phyloP scores from a whole-genome alignment of 2,797 vertebrate genomes.

The Graptemys geographica region DNA sequence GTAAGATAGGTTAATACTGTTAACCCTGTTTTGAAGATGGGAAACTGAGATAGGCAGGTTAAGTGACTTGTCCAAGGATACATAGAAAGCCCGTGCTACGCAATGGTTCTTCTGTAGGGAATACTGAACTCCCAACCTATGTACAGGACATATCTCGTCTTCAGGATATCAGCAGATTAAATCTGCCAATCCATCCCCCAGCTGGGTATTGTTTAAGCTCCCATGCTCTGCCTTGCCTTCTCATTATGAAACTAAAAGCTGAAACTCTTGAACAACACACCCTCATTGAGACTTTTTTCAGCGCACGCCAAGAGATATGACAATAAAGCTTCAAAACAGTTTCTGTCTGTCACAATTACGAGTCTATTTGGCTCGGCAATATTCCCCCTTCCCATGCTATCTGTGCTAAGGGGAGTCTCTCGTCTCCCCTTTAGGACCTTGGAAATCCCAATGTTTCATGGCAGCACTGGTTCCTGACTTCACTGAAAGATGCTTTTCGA shows the following conservation, averaged over 20 bases:
- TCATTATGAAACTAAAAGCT: neutral
- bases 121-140: neutral
- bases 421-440: neutral
- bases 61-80: neutral
- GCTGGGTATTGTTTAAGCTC: neutral
- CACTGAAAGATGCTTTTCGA: neutral
- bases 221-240: slow-evolving; percentile 1
- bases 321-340: slow-evolving; percentile 27
- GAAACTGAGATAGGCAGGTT: neutral
- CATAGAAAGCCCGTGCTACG: neutral
- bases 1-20: neutral
- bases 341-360: neutral
- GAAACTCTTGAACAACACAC: slow-evolving; percentile 14
- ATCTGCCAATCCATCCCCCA: neutral
- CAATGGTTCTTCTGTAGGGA: neutral
- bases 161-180: neutral
- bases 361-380: neutral
- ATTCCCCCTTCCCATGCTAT: neutral
- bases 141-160: neutral
- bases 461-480: slow-evolving; percentile 24
- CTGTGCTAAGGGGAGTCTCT: neutral
- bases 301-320: neutral
- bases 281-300: slow-evolving; percentile 18
- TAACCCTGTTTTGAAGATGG: neutral
- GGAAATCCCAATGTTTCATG: neutral